Evolutionary conservation across 2,888 invertebrate genomes (phyloP), one percentile per base, ranked within the genome.

Genomic region (Calliphora vomitoria): DNA sequence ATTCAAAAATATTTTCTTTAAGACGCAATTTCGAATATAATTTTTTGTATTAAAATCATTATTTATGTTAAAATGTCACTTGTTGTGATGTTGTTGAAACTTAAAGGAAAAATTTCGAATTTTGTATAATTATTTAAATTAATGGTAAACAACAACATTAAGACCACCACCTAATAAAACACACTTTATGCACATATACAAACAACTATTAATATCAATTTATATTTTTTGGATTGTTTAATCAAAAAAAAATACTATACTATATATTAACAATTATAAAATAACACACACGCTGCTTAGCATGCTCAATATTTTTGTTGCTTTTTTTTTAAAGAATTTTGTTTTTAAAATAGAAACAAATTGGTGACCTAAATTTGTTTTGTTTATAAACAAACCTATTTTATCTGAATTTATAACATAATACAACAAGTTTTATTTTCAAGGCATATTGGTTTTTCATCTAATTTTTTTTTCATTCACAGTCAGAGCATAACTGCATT

Each of bases 361-460:
- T 50, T 4, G 13, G 3, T 47, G 47, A 69, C 44, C 44, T 11
- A 47, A 25, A 31, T 69, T 69, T 25, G 25, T 25, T 25, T 25
- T 25, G 25, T 25, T 25, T 25, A 25, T 25, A 25, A 3, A 44
- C 25, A 66, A 35, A 60, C 5, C 15, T 38, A 72, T 15, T 72
- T 31, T 50, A n/a, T 53, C 35, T 60, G 35, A 60, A 44, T 41
- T 44, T 41, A 44, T 18, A 44, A 74, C 20, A 44, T 25, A 69
- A 25, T 47, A n/a, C 50, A 50, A 50, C 50, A n/a, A 50, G 13
- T 35, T 35, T 35, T 35, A 6, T 35, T 35, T 35, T 35, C 35
- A 35, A 3, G 35, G 35, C 4, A 35, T 35, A 35, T 35, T 35
- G 6, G 35, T 35, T 35, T 35, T 35, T 31, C 2, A 31, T 31